These are phyloP conservation scores for Magallana angulata DNA, from an alignment of 1,140 invertebrate genomes.

Conservation along the genomic window DNA sequence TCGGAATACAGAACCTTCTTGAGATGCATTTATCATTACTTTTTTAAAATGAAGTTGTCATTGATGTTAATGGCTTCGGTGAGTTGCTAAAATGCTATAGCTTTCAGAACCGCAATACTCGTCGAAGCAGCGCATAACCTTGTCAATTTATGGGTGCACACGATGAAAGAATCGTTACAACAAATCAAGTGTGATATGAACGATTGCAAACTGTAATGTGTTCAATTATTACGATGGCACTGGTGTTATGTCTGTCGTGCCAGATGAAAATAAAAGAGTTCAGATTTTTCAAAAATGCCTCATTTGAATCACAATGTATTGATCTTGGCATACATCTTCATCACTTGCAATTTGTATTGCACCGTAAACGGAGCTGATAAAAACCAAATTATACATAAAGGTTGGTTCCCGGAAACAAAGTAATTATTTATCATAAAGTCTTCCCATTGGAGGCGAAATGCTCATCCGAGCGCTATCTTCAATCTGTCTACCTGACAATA, in stretches of 20 bases:
- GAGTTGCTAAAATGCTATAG: background rate
- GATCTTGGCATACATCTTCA: constrained; percentile 17
- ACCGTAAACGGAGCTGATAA: background rate
- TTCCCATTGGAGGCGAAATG: constrained; percentile 30
- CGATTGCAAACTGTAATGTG: constrained; percentile 27
- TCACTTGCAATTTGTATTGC: constrained; percentile 7
- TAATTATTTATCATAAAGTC: constrained; percentile 34
- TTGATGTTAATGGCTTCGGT: background rate
- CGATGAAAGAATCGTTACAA: constrained; percentile 12
- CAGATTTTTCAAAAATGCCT: constrained; percentile 34
- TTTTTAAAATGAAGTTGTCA: constrained; percentile 28
- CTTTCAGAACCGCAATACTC: constrained; percentile 8
- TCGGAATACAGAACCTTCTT: background rate
- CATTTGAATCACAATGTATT: constrained; percentile 34
- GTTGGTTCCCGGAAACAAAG: constrained; percentile 1
- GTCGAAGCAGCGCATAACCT: background rate
- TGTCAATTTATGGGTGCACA: constrained; percentile 16
- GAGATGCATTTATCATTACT: constrained; percentile 4
- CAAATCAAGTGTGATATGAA: constrained; percentile 4
- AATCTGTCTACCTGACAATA: background rate
- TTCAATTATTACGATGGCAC: constrained; percentile 31
- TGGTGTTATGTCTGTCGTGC: constrained; percentile 26
- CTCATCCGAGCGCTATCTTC: constrained; percentile 3
- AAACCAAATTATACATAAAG: constrained; percentile 20
- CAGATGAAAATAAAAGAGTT: constrained; percentile 33